phyloP scores from a whole-genome alignment of 2,888 invertebrate genomes.

The Drosophila kanekoi region DNA sequence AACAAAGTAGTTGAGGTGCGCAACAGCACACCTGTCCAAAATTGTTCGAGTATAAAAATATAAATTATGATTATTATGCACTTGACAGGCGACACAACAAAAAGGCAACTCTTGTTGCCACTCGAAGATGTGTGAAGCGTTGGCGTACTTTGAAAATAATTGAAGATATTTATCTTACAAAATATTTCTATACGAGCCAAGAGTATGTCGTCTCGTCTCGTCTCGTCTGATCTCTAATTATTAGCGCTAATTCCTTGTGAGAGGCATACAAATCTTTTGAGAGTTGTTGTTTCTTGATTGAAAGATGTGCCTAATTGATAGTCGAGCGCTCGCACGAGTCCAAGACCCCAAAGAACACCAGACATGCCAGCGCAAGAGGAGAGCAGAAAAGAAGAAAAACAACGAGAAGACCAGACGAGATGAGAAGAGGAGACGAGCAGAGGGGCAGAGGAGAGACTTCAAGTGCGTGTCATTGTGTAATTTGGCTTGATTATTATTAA shows the following conservation, averaged over 20 bases:
- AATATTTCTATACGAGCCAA: slow-evolving; percentile 28
- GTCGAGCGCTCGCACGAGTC: slow-evolving; percentile 68
- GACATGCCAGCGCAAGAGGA: slow-evolving; percentile 8
- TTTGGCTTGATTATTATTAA: slow-evolving; percentile 80
- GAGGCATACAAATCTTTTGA: slow-evolving; percentile 50
- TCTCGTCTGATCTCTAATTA: slow-evolving; percentile 60
- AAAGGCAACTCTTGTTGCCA: slow-evolving; percentile 19
- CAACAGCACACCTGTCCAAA: slow-evolving; percentile 49
- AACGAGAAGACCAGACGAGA: slow-evolving; percentile 12
- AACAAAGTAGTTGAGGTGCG: slow-evolving; percentile 44
- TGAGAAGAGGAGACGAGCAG: background rate
- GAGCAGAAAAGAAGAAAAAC: slow-evolving; percentile 12
- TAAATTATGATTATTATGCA: slow-evolving; percentile 69
- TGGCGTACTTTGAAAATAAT: slow-evolving; percentile 67
- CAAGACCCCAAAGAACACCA: slow-evolving; percentile 18
- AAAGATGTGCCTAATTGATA: slow-evolving; percentile 82
- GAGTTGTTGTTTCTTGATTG: slow-evolving; percentile 66
- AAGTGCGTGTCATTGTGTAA: slow-evolving; percentile 81
- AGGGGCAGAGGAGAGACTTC: slow-evolving; percentile 45
- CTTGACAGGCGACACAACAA: slow-evolving; percentile 62
- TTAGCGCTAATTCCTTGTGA: slow-evolving; percentile 72
- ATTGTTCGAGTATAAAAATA: slow-evolving; percentile 34
- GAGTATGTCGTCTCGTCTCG: slow-evolving; percentile 25
- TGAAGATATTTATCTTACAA: slow-evolving; percentile 65
- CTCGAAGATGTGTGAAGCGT: slow-evolving; percentile 54